Base-by-base conservation (phyloP, 2,888 invertebrate species). In the Lithosia quadra region DNA sequence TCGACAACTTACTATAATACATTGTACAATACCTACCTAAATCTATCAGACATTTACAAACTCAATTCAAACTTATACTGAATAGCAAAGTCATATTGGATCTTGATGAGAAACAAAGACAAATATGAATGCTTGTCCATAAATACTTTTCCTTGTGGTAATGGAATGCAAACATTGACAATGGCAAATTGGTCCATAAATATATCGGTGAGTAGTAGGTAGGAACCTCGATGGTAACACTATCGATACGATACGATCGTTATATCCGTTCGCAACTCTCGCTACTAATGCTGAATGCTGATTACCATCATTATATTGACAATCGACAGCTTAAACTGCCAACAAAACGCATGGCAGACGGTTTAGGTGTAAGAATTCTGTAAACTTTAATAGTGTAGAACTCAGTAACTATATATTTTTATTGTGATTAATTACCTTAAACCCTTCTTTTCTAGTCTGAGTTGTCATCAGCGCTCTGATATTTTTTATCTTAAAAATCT, bases 221-320 rank as follows among this genome's bases (percentile, higher is more conserved):
- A 70, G 71, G 76, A 82, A 73, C 80, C 77, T 81, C 83, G 80
- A 64, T 75, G 67, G 67, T 62, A 67, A 65, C 49, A 73, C 75
- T 78, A 78, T 83, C 79, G 77, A 67, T 67, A 60, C 62, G 67
- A 22, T 62, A 64, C 75, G 77, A 80, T 78, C 73, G 73, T 80
- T 86, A 83, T 84, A 85, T 83, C 84, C 82, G 84, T 79, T 76
- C 73, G 68, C 73, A 64, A 63, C 63, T 77, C 67, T 69, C 68
- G 71, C 73, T 76, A 83, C 83, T 72, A 62, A 68, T 69, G 62
- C 73, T 86, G 90, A 86, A 92, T 91, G 86, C 84, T 88, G 84
- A 91, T 90, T 85, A 83, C 84, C 81, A 75, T 86, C 83, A 88
- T 89, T 90, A 89, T 67, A 78, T 81, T 77, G 84, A 87, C 86